phyloP scores from a whole-genome alignment of 2,888 invertebrate genomes.

The Drosophila helvetica region DNA sequence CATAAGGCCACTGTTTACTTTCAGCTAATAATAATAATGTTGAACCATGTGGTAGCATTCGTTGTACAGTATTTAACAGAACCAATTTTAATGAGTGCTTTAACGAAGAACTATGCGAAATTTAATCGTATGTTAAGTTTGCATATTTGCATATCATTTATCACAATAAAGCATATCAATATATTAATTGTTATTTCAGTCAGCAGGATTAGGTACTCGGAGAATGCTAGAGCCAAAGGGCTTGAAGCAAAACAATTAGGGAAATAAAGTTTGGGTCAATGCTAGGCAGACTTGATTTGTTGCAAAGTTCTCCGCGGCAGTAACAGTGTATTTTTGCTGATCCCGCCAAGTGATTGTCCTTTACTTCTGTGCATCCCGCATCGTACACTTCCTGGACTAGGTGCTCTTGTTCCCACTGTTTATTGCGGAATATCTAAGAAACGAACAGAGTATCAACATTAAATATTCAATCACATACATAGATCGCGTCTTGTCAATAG shows the following conservation, averaged over 20 bases:
- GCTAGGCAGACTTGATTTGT: slow-evolving; percentile 84
- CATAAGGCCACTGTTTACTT: too few relatives aligned
- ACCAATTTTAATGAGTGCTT: background rate
- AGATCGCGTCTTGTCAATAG: background rate
- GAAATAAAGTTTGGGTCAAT: slow-evolving; percentile 85
- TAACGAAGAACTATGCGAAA: background rate
- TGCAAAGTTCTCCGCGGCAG: slow-evolving; percentile 90
- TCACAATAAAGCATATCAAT: background rate
- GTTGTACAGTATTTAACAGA: background rate
- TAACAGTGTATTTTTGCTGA: slow-evolving; percentile 87
- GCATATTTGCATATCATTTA: background rate
- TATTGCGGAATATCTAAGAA: slow-evolving; percentile 85
- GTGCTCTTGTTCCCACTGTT: slow-evolving; percentile 87
- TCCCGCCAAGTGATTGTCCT: slow-evolving; percentile 86
- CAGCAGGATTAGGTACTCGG: slow-evolving; percentile 11
- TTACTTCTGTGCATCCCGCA: slow-evolving; percentile 88
- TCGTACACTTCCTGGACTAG: slow-evolving; percentile 89
- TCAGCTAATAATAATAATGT: background rate
- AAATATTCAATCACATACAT: slow-evolving; percentile 2
- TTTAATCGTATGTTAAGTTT: background rate
- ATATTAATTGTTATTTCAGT: background rate
- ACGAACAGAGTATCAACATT: slow-evolving; percentile 49
- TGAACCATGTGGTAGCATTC: background rate
- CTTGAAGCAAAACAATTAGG: slow-evolving; percentile 79
- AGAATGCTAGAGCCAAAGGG: slow-evolving; percentile 3